Percentiles rank a stretch among this genome's conserved stretches.
These are phyloP conservation scores for Sebastolobus altivelis DNA, from an alignment of 2,797 vertebrate species.

Conservation along the genomic window DNA sequence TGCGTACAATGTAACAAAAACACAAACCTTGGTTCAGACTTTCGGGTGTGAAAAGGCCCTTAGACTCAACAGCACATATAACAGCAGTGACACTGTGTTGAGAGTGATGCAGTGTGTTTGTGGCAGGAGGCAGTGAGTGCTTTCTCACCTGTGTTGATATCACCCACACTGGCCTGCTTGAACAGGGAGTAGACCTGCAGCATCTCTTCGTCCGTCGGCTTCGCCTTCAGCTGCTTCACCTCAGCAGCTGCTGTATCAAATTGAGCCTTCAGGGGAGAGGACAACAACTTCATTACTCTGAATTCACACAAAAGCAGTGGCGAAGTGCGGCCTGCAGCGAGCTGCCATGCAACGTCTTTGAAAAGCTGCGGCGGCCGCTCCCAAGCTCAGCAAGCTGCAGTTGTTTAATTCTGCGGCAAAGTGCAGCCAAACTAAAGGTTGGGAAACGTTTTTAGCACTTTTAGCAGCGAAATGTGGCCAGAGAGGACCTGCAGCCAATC, in stretches of 20 bases:
- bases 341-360: no score
- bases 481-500: not conserved
- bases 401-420: not conserved
- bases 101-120: not conserved
- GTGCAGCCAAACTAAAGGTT: not conserved
- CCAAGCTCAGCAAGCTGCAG: no score
- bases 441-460: not conserved
- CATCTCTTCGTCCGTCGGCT: constrained; percentile 91
- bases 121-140: no score
- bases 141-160: constrained; percentile 89
- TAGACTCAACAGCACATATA: not conserved
- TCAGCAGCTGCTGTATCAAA: constrained; percentile 92
- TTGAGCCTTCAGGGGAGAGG: constrained; percentile 79
- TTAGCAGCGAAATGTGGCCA: not conserved
- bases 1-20: no score
- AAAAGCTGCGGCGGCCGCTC: no score
- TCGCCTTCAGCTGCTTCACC: constrained; percentile 90
- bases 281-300: not conserved
- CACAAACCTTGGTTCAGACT: no score
- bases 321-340: not conserved
- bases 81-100: not conserved
- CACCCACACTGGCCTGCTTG: constrained; percentile 93
- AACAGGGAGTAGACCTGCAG: constrained; percentile 90
- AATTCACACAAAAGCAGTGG: not conserved
- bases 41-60: not conserved